These are phyloP conservation scores for Syngnathus rostellatus DNA, from an alignment of 2,797 vertebrate genomes.

Conservation along the genomic window DNA sequence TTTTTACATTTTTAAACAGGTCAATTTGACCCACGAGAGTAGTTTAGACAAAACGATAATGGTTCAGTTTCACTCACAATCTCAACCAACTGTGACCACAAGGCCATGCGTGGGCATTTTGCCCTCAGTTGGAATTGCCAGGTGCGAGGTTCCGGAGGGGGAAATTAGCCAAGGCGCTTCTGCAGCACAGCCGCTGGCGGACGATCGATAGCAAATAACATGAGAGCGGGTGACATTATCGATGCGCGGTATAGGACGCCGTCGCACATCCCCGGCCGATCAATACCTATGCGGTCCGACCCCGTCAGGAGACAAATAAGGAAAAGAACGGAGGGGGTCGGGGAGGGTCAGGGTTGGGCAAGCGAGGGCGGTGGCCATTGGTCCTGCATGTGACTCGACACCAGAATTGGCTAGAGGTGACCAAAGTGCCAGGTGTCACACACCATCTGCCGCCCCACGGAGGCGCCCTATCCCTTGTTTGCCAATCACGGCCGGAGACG, in stretches of 20 bases:
- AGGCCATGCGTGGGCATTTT: not conserved
- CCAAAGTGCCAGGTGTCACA: slow-evolving; percentile 41
- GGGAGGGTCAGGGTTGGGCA: too few species aligned
- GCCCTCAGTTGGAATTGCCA: not conserved
- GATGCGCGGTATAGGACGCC: not conserved
- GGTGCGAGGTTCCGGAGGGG: not conserved
- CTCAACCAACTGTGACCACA: too few species aligned
- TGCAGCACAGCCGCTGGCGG: not conserved
- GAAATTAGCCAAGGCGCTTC: not conserved
- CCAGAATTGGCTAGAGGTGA: slow-evolving; percentile 30
- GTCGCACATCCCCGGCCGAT: not conserved
- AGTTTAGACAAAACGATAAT: too few species aligned
- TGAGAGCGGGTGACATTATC: not conserved
- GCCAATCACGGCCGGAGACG: not conserved
- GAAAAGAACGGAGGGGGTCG: not conserved
- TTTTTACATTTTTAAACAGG: too few species aligned
- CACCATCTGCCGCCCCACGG: slow-evolving; percentile 60
- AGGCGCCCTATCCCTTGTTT: slow-evolving; percentile 57
- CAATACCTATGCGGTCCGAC: not conserved
- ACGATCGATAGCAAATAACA: not conserved
- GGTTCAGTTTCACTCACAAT: too few species aligned
- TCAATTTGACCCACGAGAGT: too few species aligned
- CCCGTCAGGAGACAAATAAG: not conserved
- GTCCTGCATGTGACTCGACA: not conserved
- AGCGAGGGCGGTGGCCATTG: not conserved